phyloP scores from a whole-genome alignment of 1,140 invertebrate species.

The Heliconius hermathena region DNA sequence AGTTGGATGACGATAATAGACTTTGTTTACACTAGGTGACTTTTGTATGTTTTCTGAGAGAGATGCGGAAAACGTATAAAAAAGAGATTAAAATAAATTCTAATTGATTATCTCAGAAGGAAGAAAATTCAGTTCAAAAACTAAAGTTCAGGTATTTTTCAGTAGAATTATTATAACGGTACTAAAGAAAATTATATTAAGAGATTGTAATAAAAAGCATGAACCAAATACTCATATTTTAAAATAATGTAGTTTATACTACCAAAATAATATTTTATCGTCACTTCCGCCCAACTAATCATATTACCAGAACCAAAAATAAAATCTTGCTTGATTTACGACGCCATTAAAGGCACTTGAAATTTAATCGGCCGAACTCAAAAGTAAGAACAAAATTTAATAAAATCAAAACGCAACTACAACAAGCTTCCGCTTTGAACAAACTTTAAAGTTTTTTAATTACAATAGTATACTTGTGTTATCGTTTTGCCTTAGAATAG shows the following conservation, averaged over 20 bases:
- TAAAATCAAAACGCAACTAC: slow-evolving; percentile 15
- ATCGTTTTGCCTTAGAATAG: background rate
- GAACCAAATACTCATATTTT: too few species aligned
- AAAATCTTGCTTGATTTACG: slow-evolving; percentile 33
- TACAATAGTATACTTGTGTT: background rate
- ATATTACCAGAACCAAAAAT: slow-evolving; percentile 28
- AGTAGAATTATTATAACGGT: too few species aligned
- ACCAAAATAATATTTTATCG: slow-evolving; percentile 17
- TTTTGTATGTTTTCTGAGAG: too few species aligned
- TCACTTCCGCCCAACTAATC: slow-evolving; percentile 25
- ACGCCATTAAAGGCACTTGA: slow-evolving; percentile 39
- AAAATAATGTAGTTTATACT: background rate
- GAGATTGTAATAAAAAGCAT: too few species aligned
- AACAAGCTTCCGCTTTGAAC: slow-evolving; percentile 4
- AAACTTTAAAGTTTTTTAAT: slow-evolving; percentile 2
- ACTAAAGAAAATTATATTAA: too few species aligned
- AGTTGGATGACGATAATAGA: too few species aligned
- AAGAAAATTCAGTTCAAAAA: too few species aligned
- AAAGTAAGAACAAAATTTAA: slow-evolving; percentile 36
- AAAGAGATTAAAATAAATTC: too few species aligned
- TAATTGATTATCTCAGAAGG: too few species aligned
- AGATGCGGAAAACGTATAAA: too few species aligned
- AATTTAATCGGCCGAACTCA: slow-evolving; percentile 40
- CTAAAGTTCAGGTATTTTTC: too few species aligned
- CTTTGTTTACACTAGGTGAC: too few species aligned